Percentiles rank a stretch among this genome's conserved stretches.
These are phyloP conservation scores for Syngnathus acus DNA, from an alignment of 2,797 vertebrate genomes.

Conservation along the genomic window DNA sequence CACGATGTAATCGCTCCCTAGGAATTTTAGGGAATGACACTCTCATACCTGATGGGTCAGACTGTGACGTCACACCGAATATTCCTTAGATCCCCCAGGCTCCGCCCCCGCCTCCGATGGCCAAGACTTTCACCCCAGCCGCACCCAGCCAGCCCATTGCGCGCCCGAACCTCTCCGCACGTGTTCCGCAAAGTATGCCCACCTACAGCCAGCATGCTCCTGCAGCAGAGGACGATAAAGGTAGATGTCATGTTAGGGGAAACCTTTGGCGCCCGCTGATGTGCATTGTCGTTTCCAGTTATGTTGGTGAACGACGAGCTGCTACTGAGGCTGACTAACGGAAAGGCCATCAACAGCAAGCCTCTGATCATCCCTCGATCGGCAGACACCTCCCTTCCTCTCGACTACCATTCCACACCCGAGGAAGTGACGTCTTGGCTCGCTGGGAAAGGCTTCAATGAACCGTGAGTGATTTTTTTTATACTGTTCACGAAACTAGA, in stretches of 20 bases:
- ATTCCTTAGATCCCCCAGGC: constrained; percentile 32
- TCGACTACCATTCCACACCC: constrained; percentile 67
- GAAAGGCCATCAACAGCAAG: constrained; percentile 60
- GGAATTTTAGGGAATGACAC: no score
- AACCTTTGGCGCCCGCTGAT: neutral
- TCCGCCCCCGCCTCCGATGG: constrained; percentile 41
- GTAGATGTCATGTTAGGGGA: constrained; percentile 25
- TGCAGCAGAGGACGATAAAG: constrained; percentile 63
- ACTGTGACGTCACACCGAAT: constrained; percentile 8
- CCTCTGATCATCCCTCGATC: constrained; percentile 68
- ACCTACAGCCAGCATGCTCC: constrained; percentile 38
- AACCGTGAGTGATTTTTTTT: constrained; percentile 67
- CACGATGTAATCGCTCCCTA: no score
- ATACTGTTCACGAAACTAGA: no score
- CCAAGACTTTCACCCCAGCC: constrained; percentile 22
- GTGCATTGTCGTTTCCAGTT: constrained; percentile 26
- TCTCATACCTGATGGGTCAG: no score
- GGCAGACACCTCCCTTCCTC: constrained; percentile 56
- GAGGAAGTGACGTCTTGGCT: constrained; percentile 78
- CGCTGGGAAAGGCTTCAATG: constrained; percentile 77
- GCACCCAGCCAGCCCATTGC: constrained; percentile 38
- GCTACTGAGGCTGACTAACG: constrained; percentile 74
- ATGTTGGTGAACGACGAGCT: constrained; percentile 82
- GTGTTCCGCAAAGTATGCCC: constrained; percentile 36
- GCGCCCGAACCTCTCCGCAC: constrained; percentile 23